phyloP scores from a whole-genome alignment of 2,888 invertebrate species.

The Dichetophora obliterata region DNA sequence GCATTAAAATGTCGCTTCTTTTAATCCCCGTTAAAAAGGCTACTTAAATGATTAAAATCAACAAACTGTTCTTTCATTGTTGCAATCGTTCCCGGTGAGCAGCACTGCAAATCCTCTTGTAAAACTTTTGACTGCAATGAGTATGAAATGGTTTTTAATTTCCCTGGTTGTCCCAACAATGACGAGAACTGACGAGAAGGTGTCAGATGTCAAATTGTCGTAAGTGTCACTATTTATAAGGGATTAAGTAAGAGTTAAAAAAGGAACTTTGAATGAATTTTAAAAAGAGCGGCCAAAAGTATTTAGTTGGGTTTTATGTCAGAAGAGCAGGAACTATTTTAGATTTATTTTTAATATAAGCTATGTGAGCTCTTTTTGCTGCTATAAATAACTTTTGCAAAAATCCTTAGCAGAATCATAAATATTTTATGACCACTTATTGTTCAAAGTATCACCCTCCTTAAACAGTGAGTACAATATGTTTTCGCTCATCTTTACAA shows the following conservation, averaged over 20 bases:
- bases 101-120: slow-evolving; percentile 7
- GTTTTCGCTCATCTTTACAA: background rate
- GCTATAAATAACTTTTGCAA: no score
- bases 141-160: background rate
- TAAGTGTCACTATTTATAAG: slow-evolving; percentile 34
- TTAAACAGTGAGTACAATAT: background rate
- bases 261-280: background rate
- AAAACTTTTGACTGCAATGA: slow-evolving; percentile 24
- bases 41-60: slow-evolving; percentile 55
- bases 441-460: background rate
- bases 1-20: slow-evolving; percentile 12
- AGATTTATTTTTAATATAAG: no score
- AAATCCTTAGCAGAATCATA: no score
- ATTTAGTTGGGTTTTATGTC: no score
- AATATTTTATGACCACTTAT: background rate
- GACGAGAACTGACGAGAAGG: slow-evolving; percentile 55
- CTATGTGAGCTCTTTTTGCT: no score
- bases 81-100: slow-evolving; percentile 10
- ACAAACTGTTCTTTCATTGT: slow-evolving; percentile 43
- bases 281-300: background rate
- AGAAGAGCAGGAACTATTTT: no score
- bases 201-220: slow-evolving; percentile 63
- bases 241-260: background rate
- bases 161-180: background rate
- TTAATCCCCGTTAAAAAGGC: slow-evolving; percentile 45